These are phyloP conservation scores for Falcunculus frontatus DNA, from an alignment of 2,113 vertebrate species.

Conservation along the genomic window DNA sequence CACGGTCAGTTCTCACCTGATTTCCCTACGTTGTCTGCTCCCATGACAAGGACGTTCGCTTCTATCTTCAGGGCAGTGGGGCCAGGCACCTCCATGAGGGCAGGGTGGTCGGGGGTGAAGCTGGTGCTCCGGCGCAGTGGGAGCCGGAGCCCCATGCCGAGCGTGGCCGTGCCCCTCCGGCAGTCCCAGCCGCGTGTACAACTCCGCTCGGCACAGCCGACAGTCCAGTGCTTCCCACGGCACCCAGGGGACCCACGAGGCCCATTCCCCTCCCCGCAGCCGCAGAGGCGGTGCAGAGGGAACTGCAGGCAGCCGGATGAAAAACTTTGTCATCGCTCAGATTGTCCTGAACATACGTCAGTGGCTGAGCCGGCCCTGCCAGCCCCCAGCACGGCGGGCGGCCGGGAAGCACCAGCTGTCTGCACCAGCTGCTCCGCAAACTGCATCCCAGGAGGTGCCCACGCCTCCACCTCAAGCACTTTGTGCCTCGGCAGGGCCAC, in stretches of 20 bases:
- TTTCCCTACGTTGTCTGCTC: slow-evolving; percentile 82
- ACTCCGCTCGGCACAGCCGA: not conserved
- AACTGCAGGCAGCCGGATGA: not conserved
- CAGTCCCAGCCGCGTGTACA: not conserved
- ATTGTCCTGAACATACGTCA: not conserved
- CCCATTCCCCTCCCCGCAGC: not conserved
- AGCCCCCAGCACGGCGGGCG: not conserved
- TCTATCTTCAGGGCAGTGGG: slow-evolving; percentile 68
- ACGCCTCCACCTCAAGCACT: not conserved
- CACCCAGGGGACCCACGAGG: not conserved
- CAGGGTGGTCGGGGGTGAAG: slow-evolving; percentile 62
- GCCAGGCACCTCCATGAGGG: slow-evolving; percentile 20
- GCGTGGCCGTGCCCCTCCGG: not conserved
- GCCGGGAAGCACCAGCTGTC: not conserved
- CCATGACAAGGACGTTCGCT: slow-evolving; percentile 79
- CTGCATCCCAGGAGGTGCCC: not conserved
- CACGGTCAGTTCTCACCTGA: slow-evolving; percentile 64
- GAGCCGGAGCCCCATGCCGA: slow-evolving; percentile 65
- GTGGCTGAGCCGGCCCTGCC: not conserved
- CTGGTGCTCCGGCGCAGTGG: slow-evolving; percentile 63
- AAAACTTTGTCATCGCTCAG: not conserved
- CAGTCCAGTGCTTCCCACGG: not conserved
- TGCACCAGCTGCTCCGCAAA: not conserved
- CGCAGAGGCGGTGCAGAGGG: not conserved
- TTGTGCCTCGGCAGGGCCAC: not conserved